A percentile compares a stretch with the other conserved stretches of the same genome.
Conservation (phyloP, 2,888 invertebrate species). For the Philereme transversata region DNA sequence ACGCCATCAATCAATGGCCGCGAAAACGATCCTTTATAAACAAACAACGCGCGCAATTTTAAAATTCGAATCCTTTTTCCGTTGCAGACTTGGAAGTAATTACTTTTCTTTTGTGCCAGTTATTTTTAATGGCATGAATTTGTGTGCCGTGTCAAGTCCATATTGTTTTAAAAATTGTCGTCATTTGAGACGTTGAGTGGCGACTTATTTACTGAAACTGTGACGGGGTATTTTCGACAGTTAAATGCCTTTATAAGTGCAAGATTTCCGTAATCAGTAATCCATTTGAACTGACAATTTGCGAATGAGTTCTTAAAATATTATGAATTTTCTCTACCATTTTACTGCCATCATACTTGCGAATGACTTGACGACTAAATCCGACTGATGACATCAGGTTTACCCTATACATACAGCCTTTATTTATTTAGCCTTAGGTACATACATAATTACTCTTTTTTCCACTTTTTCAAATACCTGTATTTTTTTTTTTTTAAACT, state of each 20-base stretch:
- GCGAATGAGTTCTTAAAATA: no score
- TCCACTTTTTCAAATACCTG: no score
- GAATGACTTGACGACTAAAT: no score
- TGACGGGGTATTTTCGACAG: constrained; percentile 32
- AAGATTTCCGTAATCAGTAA: no score
- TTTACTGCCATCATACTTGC: no score
- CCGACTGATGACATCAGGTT: no score
- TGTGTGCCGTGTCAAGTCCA: not conserved
- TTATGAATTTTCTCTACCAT: no score
- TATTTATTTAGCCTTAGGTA: no score
- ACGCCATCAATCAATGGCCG: constrained; percentile 35
- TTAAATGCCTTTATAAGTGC: constrained; percentile 21
- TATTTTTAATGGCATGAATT: constrained; percentile 34
- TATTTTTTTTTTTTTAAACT: no score
- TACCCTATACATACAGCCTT: no score
- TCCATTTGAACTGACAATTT: no score
- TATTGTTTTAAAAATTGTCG: constrained; percentile 40
- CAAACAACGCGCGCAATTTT: constrained; percentile 55
- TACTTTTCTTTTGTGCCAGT: constrained; percentile 50
- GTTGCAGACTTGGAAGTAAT: constrained; percentile 45
- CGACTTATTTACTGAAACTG: constrained; percentile 53
- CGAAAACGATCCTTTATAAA: constrained; percentile 59
- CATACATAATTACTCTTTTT: no score
- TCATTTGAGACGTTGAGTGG: constrained; percentile 46
- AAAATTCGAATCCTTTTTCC: constrained; percentile 45